Base-by-base conservation (phyloP, 2,888 invertebrate genomes). In the Volucella inflata region DNA sequence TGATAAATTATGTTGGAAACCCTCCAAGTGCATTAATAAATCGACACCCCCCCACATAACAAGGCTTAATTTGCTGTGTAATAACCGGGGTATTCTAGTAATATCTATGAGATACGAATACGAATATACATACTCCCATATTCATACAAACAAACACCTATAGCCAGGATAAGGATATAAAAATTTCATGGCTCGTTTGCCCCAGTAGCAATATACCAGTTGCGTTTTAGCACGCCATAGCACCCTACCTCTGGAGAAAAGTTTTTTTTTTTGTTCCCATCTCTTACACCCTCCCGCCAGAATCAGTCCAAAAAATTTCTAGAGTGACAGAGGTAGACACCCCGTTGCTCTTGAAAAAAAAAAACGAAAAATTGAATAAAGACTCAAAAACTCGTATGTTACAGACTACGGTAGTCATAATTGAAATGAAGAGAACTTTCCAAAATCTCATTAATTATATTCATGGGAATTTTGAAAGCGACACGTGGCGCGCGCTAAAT, bases 391-490 rank as follows among this genome's bases (percentile, higher is more conserved):
- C 64, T 17, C 11, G 17, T 11, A 59, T 42, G 55, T 46, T 51
- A 57, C 46, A 53, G 60, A 51, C 55, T 70, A 67, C 40, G 55
- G 55, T 67, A 59, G 59, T 55, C 65, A 59, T 85, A 85, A 78
- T 78, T 78, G 78, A 78, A 78, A 78, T 78, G 78, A 71, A 85
- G 71, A 79, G 71, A 75, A 79, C 68, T 85, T 85, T 85, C 80
- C 84, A 85, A 87, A 87, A 87, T 77, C 81, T 74, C 85, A 87
- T 87, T 87, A 87, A 87, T 87, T 87, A 87, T 87, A 87, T 87
- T 81, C 85, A 87, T 87, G 80, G 77, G 85, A 80, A 87, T 87
- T 80, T 79, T 53, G 72, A 81, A 68, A 77, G 76, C 85, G 76
- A 81, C 85, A 81, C 85, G 85, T 85, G 84, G 84, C 80, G 84